phyloP scores from a whole-genome alignment of 2,113 vertebrate genomes.

The Scalopus aquaticus region DNA sequence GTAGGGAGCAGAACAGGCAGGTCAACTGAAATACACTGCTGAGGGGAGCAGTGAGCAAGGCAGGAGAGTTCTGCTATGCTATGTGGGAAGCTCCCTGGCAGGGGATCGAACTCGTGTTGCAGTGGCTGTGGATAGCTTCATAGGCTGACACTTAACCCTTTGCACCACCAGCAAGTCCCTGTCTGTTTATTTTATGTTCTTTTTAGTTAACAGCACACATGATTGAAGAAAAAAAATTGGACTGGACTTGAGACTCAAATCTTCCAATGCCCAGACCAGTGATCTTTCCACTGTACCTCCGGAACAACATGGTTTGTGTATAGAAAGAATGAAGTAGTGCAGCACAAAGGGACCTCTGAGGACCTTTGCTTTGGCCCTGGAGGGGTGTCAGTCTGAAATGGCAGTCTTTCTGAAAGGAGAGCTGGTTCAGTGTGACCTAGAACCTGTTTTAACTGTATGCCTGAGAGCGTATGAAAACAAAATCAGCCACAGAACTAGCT shows the following conservation, averaged over 20 bases:
- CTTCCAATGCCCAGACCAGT: not conserved
- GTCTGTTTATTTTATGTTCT: not conserved
- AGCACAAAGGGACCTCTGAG: not conserved
- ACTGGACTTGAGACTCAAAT: not conserved
- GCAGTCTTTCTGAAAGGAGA: not conserved
- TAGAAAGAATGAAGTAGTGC: slow-evolving; percentile 3
- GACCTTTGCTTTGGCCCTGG: not conserved
- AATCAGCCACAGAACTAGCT: not conserved
- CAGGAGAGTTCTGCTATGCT: no score
- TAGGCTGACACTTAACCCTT: no score
- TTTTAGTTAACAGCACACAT: not conserved
- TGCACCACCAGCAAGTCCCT: no score
- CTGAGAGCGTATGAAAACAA: not conserved
- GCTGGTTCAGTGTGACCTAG: not conserved
- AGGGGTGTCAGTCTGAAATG: not conserved
- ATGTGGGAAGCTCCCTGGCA: no score
- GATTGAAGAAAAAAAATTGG: not conserved
- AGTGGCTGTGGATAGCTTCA: no score
- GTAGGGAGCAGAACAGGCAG: no score
- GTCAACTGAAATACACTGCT: no score
- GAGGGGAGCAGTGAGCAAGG: no score
- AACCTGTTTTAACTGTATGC: not conserved
- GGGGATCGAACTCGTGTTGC: no score
- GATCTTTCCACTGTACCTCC: not conserved
- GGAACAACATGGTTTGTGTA: not conserved